These are phyloP conservation scores for Drosophila nigricruria DNA, from an alignment of 2,888 invertebrate genomes.

Conservation along the genomic window DNA sequence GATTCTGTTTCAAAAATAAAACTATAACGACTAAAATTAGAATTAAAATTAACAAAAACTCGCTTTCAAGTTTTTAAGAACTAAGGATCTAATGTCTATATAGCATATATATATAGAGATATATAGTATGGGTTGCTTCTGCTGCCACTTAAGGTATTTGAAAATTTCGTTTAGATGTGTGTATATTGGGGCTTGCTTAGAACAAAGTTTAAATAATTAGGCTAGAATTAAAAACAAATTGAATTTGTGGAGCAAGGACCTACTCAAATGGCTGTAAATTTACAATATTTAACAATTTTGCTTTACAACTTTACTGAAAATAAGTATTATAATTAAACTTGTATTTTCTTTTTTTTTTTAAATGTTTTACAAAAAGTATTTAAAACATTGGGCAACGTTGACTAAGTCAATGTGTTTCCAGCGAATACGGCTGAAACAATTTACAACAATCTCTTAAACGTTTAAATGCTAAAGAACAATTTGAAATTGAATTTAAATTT, in stretches of 20 bases:
- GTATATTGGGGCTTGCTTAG: slow-evolving; percentile 18
- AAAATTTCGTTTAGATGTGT: slow-evolving; percentile 42
- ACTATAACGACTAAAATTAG: slow-evolving; percentile 71
- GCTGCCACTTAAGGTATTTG: slow-evolving; percentile 60
- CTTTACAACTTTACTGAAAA: slow-evolving; percentile 18
- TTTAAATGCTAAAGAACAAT: slow-evolving; percentile 76
- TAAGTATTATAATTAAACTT: slow-evolving; percentile 1
- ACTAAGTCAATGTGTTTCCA: slow-evolving; percentile 62
- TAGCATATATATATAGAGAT: slow-evolving; percentile 26
- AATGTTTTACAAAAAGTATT: slow-evolving; percentile 16
- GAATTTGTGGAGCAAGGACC: slow-evolving; percentile 55
- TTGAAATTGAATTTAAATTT: slow-evolving; percentile 58
- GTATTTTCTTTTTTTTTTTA: neutral
- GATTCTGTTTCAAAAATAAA: slow-evolving; percentile 59
- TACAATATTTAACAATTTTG: slow-evolving; percentile 45
- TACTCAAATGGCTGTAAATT: slow-evolving; percentile 49
- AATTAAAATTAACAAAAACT: slow-evolving; percentile 74
- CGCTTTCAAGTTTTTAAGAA: slow-evolving; percentile 48
- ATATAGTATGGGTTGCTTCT: slow-evolving; percentile 44
- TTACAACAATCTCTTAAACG: slow-evolving; percentile 65
- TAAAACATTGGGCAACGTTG: slow-evolving; percentile 47
- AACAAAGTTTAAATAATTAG: slow-evolving; percentile 67
- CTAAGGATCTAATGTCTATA: slow-evolving; percentile 67
- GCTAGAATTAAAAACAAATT: slow-evolving; percentile 73
- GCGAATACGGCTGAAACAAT: slow-evolving; percentile 50